Evolutionary conservation across 2,888 invertebrate species (phyloP).

Genomic region (Pilophorus perplexus): DNA sequence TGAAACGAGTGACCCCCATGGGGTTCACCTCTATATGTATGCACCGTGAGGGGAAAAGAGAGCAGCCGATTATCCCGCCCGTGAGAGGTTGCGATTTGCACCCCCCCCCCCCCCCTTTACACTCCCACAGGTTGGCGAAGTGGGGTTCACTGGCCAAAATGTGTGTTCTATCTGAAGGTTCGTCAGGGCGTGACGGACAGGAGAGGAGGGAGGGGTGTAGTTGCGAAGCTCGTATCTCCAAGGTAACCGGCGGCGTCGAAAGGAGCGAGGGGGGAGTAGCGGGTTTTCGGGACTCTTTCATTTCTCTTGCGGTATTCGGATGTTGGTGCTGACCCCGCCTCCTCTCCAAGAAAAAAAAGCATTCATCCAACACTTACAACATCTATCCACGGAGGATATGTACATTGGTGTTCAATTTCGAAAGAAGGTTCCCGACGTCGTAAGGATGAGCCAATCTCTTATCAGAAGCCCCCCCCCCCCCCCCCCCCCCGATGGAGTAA

Average conservation of each 20-base stretch:
- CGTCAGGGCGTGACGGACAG: constrained; percentile 14
- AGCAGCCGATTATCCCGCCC: constrained; percentile 5
- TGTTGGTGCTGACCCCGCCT: not conserved
- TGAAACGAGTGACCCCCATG: no score
- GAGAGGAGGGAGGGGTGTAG: not conserved
- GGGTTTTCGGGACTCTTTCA: constrained; percentile 17
- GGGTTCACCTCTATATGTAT: no score
- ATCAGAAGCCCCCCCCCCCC: no score
- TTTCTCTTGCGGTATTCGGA: constrained; percentile 4
- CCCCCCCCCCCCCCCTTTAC: not conserved
- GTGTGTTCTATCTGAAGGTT: not conserved
- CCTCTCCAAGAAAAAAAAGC: no score
- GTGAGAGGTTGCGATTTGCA: not conserved
- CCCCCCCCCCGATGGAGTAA: no score
- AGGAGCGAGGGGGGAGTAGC: not conserved
- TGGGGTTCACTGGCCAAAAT: constrained; percentile 5
- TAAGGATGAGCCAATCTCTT: no score
- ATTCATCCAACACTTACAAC: no score
- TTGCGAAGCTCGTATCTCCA: not conserved
- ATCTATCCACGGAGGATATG: no score
- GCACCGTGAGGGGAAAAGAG: constrained; percentile 9
- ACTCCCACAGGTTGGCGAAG: not conserved
- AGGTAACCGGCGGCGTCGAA: not conserved
- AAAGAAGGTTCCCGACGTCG: no score
- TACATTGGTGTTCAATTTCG: no score